These are phyloP conservation scores for Teleiodes luculella DNA, from an alignment of 2,888 invertebrate species.

Conservation along the genomic window DNA sequence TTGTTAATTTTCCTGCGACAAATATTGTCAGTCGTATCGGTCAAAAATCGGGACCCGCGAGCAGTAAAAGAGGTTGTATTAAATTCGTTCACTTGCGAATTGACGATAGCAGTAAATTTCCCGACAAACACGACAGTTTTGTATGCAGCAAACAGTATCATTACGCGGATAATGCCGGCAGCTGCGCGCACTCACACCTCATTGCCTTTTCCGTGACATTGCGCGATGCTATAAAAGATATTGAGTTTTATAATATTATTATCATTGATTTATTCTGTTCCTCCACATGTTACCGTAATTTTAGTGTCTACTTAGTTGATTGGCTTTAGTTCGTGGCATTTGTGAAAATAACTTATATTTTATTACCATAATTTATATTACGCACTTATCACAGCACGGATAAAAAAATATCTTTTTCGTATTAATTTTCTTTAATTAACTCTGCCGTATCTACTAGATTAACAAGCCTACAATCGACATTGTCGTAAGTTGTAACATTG, in stretches of 20 bases:
- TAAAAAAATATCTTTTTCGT: no score
- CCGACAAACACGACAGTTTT: conserved; percentile 30
- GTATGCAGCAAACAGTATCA: conserved; percentile 52
- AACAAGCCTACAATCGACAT: conserved; percentile 33
- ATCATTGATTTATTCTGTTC: conserved; percentile 40
- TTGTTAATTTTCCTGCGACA: no score
- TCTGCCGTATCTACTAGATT: conserved; percentile 44
- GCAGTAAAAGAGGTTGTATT: not conserved
- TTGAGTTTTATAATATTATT: conserved; percentile 59
- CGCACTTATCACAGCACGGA: no score
- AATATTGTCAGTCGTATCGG: no score
- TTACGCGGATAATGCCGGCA: conserved; percentile 56
- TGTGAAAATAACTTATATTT: no score
- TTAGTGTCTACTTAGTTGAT: not conserved
- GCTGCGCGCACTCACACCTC: conserved; percentile 68
- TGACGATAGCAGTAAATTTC: conserved; percentile 1
- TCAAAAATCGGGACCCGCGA: no score
- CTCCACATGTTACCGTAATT: conserved; percentile 6
- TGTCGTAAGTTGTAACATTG: conserved; percentile 52
- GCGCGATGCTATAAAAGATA: conserved; percentile 66
- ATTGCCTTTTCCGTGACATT: conserved; percentile 75
- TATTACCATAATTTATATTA: no score
- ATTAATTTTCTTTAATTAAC: not conserved
- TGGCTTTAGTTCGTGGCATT: not conserved
- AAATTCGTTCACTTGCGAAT: conserved; percentile 12